phyloP scores from a whole-genome alignment of 2,113 vertebrate genomes.

The Nesospiza acunhae region DNA sequence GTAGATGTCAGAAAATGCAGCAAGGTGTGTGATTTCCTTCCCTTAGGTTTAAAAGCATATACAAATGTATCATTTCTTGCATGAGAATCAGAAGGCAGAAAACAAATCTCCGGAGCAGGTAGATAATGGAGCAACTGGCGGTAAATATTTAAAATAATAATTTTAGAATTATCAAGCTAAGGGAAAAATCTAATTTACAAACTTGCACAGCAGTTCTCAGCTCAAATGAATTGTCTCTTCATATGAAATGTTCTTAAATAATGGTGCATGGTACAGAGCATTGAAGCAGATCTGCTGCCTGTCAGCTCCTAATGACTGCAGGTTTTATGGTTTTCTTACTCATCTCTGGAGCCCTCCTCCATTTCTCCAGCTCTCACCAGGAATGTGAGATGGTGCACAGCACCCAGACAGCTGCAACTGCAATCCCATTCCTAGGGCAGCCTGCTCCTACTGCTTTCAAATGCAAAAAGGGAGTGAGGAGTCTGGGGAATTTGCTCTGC shows the following conservation, averaged over 20 bases:
- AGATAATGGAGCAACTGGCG: not conserved
- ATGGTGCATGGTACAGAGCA: not conserved
- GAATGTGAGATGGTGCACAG: not conserved
- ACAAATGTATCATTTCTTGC: not conserved
- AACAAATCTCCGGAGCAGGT: not conserved
- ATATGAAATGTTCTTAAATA: not conserved
- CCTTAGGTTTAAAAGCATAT: not conserved
- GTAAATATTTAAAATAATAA: slow-evolving; percentile 19
- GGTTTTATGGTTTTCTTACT: slow-evolving; percentile 30
- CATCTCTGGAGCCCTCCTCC: not conserved
- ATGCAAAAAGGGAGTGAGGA: not conserved
- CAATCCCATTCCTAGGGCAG: not conserved
- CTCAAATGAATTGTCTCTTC: slow-evolving; percentile 28
- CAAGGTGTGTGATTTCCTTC: not conserved
- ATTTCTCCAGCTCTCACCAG: not conserved
- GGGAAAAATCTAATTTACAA: slow-evolving; percentile 26
- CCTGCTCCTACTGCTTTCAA: not conserved
- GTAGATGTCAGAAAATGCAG: not conserved
- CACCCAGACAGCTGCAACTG: not conserved
- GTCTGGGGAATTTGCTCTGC: not conserved
- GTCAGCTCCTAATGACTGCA: slow-evolving; percentile 20
- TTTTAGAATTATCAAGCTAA: not conserved
- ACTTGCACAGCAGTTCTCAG: not conserved
- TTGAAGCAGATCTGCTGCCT: slow-evolving; percentile 21
- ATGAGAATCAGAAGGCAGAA: slow-evolving; percentile 3